Evolutionary conservation across 2,113 vertebrate genomes (phyloP), one percentile per base, ranked within the genome.

Genomic region (Crypturellus undulatus): DNA sequence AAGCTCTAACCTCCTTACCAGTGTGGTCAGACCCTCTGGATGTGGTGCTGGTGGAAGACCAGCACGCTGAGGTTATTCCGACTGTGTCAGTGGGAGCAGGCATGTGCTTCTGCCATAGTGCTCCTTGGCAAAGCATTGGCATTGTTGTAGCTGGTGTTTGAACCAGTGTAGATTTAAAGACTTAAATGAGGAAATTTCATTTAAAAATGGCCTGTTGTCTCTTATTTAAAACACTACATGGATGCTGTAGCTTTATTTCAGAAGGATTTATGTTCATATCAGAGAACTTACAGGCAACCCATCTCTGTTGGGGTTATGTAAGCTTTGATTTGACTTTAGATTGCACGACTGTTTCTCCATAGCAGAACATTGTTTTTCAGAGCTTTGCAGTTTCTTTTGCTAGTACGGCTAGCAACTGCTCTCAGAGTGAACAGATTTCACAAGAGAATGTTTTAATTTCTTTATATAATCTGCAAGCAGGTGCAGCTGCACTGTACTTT

Each of bases 131-230:
- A 92, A 63, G 91, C 82, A 93, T 94, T 97, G 94, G 75, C 96
- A 96, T 89, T 81, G 83, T 89, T 78, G 97, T 96, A 84, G 97
- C 95, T 96, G 96, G 94, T 96, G 92, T 94, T 95, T 82, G 89
- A 95, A 49, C 77, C 71, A 79, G 32, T 92, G 77, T 78, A 64
- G 85, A 92, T 92, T 84, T 95, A 88, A 94, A 95, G 51, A 93
- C 34, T 85, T 91, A 76, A 76, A 96, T 92, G 49, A 83, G 83
- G 65, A 83, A 79, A 80, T 90, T 54, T 80, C 84, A 82, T 92
- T 77, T 91, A 63, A 91, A 94, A 94, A 87, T 80, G 40, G 45
- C 65, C 81, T 87, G 60, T 79, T 88, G 68, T 22, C 54, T 52
- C 84, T 91, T 71, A 60, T 30, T 89, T 90, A 28, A 84, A 84